These are phyloP conservation scores for Amphipoea lucens DNA, from an alignment of 2,888 invertebrate genomes.

Conservation along the genomic window DNA sequence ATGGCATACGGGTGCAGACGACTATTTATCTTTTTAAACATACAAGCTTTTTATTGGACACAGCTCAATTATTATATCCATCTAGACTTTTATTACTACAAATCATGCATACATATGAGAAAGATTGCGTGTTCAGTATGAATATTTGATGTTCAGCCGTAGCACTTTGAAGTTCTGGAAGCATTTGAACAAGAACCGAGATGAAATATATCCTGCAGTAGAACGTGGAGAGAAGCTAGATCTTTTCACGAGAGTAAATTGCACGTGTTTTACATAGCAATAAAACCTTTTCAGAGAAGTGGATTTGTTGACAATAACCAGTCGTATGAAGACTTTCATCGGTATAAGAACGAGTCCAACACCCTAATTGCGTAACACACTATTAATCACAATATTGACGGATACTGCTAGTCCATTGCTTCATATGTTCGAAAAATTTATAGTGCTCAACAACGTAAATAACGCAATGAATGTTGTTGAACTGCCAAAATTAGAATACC, in stretches of 20 bases:
- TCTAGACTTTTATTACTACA: conserved; percentile 8
- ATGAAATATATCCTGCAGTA: conserved; percentile 16
- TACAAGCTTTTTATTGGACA: conserved; percentile 27
- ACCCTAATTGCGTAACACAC: too few species aligned
- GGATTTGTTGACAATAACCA: neutral
- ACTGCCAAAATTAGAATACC: too few species aligned
- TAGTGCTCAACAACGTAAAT: too few species aligned
- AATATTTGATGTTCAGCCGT: conserved; percentile 6
- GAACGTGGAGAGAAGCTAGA: neutral
- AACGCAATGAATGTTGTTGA: too few species aligned
- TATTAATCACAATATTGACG: too few species aligned
- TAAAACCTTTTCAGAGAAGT: neutral
- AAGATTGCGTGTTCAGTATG: neutral
- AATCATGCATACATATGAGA: neutral
- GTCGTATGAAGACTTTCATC: neutral
- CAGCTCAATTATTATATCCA: conserved; percentile 17
- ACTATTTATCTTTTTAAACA: conserved; percentile 24
- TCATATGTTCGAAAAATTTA: too few species aligned
- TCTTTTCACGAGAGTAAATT: neutral
- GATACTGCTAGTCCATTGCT: too few species aligned
- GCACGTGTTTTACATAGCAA: neutral
- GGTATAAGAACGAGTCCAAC: neutral
- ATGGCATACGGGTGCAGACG: conserved; percentile 48
- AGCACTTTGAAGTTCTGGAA: neutral
- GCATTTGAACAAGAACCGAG: neutral